A percentile compares a stretch with the other conserved stretches of the same genome.
These are phyloP conservation scores for Pectinophora gossypiella DNA, from an alignment of 1,140 invertebrate species.

Conservation along the genomic window DNA sequence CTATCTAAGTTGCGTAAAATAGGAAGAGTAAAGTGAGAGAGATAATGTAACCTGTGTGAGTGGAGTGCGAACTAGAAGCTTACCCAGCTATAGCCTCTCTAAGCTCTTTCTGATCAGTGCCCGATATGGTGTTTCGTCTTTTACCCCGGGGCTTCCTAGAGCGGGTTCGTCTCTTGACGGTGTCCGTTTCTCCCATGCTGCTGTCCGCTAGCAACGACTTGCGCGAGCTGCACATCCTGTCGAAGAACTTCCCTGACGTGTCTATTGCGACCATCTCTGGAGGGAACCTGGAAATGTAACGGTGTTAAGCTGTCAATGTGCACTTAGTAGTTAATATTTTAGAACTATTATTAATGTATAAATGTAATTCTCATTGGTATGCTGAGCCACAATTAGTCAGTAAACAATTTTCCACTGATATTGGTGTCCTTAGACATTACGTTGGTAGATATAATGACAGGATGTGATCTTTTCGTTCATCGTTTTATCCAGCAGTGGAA, in stretches of 20 bases:
- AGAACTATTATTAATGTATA: too few relatives aligned
- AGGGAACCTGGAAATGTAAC: conserved; percentile 81
- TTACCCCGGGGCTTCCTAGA: conserved; percentile 85
- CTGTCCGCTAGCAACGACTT: conserved; percentile 84
- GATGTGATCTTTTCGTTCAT: too few relatives aligned
- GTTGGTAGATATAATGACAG: too few relatives aligned
- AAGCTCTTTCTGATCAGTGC: conserved; percentile 91
- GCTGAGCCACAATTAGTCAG: too few relatives aligned
- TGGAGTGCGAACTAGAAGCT: conserved; percentile 74
- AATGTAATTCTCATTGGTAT: too few relatives aligned
- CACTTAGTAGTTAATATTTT: too few relatives aligned
- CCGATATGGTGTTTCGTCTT: conserved; percentile 92
- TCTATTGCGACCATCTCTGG: conserved; percentile 92
- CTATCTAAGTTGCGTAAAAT: conserved; percentile 16
- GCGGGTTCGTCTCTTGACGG: conserved; percentile 82
- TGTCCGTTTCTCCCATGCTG: conserved; percentile 71
- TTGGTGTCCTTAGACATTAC: too few relatives aligned
- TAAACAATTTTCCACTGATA: too few relatives aligned
- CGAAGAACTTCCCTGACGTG: conserved; percentile 89
- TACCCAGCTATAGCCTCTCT: conserved; percentile 86
- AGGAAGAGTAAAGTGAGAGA: conserved; percentile 18
- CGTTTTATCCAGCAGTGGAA: too few relatives aligned
- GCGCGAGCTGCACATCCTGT: conserved; percentile 88
- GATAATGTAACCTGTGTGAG: conserved; percentile 53
- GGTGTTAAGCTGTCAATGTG: too few relatives aligned